Base-by-base conservation (phyloP, 37 sponge, comb jelly and placozoan genomes). In the Aplysina aerophoba region DNA sequence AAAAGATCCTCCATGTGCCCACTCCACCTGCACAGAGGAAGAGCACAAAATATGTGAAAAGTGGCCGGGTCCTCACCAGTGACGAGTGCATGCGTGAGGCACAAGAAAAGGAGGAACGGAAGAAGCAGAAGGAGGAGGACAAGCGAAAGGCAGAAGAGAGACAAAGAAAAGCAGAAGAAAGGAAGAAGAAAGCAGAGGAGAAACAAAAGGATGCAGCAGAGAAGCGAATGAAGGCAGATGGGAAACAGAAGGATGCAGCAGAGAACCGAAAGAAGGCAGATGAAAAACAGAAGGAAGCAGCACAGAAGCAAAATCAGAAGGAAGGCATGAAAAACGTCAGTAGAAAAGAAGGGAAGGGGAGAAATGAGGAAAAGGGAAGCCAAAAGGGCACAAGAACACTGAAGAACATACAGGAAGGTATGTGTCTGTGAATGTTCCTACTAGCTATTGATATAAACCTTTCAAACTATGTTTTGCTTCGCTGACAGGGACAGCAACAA, bases 151-250 rank as follows among this genome's bases (percentile, higher is more conserved):
- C 35, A 73, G 30, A 22, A 73, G 74, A 73, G 30, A 15, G 69
- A 67, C 69, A 24, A 22, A 67, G 69, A 73, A 31, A 73, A 73
- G 74, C 35, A 31, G 74, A 15, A 34, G 38, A 73, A 19, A 73
- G 74, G 39, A 22, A 67, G 69, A 67, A 67, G 69, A 67, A 67
- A 27, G 69, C 74, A 73, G 39, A 73, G 74, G 85, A 71, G 55
- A 84, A 73, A 75, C 27, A 84, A 22, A 68, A 27, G 38, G 20
- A 31, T 38, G 12, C 30, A 22, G 53, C 30, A 22, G 34, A 33
- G 54, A 37, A 83, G 15, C 12, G n/a, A n/a, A n/a, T n/a, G n/a
- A n/a, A n/a, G n/a, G n/a, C n/a, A n/a, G n/a, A n/a, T n/a, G n/a
- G n/a, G n/a, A n/a, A n/a, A n/a, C n/a, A 27, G 55, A 35, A 54